phyloP scores from a whole-genome alignment of 2,113 vertebrate species.

The Taurulus bubalis region DNA sequence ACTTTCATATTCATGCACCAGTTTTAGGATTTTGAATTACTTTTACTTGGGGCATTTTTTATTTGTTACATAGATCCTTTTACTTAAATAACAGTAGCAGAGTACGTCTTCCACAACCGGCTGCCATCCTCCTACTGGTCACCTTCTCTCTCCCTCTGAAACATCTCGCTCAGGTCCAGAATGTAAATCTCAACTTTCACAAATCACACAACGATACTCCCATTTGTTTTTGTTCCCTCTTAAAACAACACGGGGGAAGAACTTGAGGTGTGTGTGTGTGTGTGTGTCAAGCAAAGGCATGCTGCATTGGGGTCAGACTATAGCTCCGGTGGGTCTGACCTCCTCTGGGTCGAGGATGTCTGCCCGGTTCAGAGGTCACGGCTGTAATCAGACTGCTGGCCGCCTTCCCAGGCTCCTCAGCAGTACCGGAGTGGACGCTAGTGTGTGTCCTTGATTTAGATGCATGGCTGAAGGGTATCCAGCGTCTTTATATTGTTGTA shows the following conservation, averaged over 20 bases:
- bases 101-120: neutral
- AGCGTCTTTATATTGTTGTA: constrained; percentile 45
- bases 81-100: neutral
- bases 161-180: constrained; percentile 26
- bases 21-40: neutral
- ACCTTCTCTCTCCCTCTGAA: constrained; percentile 32
- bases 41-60: neutral
- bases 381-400: constrained; percentile 82
- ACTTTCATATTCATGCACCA: neutral
- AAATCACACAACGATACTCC: constrained; percentile 51
- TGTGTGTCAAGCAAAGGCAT: constrained; percentile 36
- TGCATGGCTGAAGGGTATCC: constrained; percentile 42
- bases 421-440: constrained; percentile 38
- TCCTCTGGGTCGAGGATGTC: constrained; percentile 70
- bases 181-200: constrained; percentile 73
- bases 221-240: constrained; percentile 76
- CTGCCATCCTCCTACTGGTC: constrained; percentile 28
- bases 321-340: constrained; percentile 80
- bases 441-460: constrained; percentile 33
- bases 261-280: constrained; percentile 45
- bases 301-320: constrained; percentile 74
- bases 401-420: constrained; percentile 78
- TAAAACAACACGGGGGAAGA: constrained; percentile 66
- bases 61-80: neutral
- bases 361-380: constrained; percentile 75